These are phyloP conservation scores for Syrista parreyssii DNA, from an alignment of 2,888 invertebrate genomes.

Conservation along the genomic window DNA sequence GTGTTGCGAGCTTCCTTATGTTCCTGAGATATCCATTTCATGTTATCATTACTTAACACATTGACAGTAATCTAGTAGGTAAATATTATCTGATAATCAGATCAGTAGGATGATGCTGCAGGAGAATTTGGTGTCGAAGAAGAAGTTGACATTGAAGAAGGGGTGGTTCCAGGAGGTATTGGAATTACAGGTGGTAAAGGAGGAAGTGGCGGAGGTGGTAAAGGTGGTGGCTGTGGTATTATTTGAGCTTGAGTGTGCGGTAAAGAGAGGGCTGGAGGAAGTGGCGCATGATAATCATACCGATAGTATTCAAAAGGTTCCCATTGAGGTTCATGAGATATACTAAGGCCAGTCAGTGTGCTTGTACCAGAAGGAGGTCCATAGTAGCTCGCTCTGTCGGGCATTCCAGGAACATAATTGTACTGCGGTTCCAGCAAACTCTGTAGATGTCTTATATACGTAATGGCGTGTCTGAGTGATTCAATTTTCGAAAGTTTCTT, in stretches of 20 bases:
- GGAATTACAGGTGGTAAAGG: conserved; percentile 29
- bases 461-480: conserved; percentile 82
- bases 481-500: conserved; percentile 90
- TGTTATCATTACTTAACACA: neutral
- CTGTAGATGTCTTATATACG: conserved; percentile 81
- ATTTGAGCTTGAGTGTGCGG: neutral
- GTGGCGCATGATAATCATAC: conserved; percentile 59
- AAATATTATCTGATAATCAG: neutral
- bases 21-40: neutral
- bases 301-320: conserved; percentile 60
- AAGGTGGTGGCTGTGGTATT: conserved; percentile 38
- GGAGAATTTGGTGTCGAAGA: conserved; percentile 4
- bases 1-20: neutral
- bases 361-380: conserved; percentile 20
- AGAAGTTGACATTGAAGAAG: neutral
- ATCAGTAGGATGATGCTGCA: neutral
- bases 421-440: conserved; percentile 68
- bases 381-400: conserved; percentile 48
- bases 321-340: conserved; percentile 55
- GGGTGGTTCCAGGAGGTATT: neutral
- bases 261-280: conserved; percentile 26
- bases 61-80: neutral
- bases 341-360: conserved; percentile 41
- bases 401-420: conserved; percentile 34
- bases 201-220: conserved; percentile 38